phyloP scores from a whole-genome alignment of 2,113 vertebrate species.

The Psephotus haematonotus region DNA sequence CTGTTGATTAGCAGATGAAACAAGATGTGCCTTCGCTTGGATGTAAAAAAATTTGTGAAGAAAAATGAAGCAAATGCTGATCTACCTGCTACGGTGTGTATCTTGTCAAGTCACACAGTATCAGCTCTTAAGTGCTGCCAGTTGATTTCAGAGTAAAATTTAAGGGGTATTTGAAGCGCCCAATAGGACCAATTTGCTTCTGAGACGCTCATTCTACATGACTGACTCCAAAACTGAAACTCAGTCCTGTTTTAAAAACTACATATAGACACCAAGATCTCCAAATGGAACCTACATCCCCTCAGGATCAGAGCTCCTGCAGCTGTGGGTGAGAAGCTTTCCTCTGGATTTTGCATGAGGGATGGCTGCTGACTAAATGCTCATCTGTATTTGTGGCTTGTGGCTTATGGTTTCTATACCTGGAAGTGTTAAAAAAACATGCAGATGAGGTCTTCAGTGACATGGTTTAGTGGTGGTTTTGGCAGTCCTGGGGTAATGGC shows the following conservation, averaged over 20 bases:
- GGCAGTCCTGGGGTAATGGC: not conserved
- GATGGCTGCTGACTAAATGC: not conserved
- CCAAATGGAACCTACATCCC: not conserved
- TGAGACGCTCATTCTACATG: not conserved
- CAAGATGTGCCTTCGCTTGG: not conserved
- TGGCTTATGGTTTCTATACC: not conserved
- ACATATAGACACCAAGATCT: not conserved
- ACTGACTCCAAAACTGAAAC: not conserved
- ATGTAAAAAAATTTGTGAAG: not conserved
- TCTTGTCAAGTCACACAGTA: not conserved
- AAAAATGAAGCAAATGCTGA: not conserved
- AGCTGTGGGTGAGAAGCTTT: not conserved
- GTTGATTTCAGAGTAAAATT: not conserved
- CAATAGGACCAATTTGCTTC: not conserved
- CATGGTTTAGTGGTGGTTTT: not conserved
- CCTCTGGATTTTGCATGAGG: not conserved
- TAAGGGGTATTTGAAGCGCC: not conserved
- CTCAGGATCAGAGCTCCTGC: not conserved
- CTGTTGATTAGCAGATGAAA: not conserved
- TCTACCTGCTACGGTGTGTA: not conserved
- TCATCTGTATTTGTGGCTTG: not conserved
- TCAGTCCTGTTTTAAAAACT: not conserved
- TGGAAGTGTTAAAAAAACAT: not conserved
- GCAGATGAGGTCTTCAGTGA: not conserved
- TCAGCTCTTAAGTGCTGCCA: not conserved